Evolutionary conservation across 2,113 vertebrate species (phyloP), one percentile per base, ranked within the genome.

Genomic region (Pelecanoides urinatrix): DNA sequence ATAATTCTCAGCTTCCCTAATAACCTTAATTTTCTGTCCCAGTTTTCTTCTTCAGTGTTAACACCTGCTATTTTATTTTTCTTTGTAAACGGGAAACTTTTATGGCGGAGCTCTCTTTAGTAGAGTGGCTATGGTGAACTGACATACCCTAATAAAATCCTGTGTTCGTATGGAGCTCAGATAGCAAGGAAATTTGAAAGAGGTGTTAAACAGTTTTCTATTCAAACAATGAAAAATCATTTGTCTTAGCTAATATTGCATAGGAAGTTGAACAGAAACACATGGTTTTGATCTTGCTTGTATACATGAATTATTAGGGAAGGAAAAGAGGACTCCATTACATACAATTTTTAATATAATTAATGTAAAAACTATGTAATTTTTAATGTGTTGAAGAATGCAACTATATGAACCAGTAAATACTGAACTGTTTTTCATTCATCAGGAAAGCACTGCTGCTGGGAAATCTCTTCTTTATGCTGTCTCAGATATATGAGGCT

Each of bases 1-100:
- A 84, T 94, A 92, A 94, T 65, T 74, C 72, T 95, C 45, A 88
- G 42, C 66, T 94, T 94, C 71, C 52, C 44, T 83, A 95, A 92
- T 85, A 94, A 62, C 75, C 71, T 72, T 95, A n/a, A 62, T 95
- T 92, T 91, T 87, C 55, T 86, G 40, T 92, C 68, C 74, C 75
- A 68, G 26, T 93, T 94, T 96, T 67, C 78, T 90, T 88, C 78
- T 80, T 67, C 56, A 40, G 13, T 83, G 47, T 90, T 89, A 94
- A 86, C n/a, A 83, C 93, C 91, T 71, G 73, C 32, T 90, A 86
- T 90, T 81, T 81, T 72, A 61, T 81, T 91, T 85, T 92, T 80
- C 77, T 87, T 75, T 94, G 59, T 75, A 84, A 83, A 90, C 26
- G 52, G 86, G 72, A 65, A 74, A 59, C 38, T 86, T 36, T 81